Evolutionary conservation across 1,140 invertebrate species (phyloP).

Genomic region (Tetraneura akinire): DNA sequence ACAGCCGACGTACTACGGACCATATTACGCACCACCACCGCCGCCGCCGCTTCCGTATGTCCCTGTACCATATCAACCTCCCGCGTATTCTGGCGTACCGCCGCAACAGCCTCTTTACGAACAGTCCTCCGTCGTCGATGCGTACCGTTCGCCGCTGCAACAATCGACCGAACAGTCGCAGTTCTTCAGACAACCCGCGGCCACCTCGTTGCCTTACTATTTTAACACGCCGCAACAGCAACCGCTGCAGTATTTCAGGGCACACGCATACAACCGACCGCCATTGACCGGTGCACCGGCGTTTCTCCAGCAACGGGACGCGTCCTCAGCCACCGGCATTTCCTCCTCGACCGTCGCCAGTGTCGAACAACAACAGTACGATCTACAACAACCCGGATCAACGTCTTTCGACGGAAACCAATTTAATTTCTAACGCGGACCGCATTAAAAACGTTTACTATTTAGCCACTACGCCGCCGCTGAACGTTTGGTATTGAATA

Average conservation of each 20-base stretch:
- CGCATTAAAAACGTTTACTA: constrained; percentile 2
- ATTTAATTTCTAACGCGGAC: constrained; percentile 19
- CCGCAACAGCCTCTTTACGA: constrained; percentile 16
- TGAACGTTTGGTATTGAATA: neutral
- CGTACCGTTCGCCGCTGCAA: constrained; percentile 1
- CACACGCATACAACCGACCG: constrained; percentile 24
- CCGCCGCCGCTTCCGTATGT: neutral
- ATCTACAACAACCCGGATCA: neutral
- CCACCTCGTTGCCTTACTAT: neutral
- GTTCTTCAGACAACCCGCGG: constrained; percentile 14
- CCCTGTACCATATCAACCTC: neutral
- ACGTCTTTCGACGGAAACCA: constrained; percentile 22
- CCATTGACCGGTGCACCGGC: neutral
- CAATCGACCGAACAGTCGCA: neutral
- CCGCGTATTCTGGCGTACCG: neutral
- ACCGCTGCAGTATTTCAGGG: neutral
- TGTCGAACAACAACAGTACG: neutral
- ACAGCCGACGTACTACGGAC: neutral
- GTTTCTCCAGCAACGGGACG: constrained; percentile 34
- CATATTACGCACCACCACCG: neutral
- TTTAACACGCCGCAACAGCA: neutral
- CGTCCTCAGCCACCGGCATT: neutral
- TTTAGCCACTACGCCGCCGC: neutral
- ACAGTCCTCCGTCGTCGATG: constrained; percentile 22
- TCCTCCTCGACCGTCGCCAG: neutral